These are phyloP conservation scores for Siniperca obscura DNA, from an alignment of 2,797 vertebrate genomes.

Conservation along the genomic window DNA sequence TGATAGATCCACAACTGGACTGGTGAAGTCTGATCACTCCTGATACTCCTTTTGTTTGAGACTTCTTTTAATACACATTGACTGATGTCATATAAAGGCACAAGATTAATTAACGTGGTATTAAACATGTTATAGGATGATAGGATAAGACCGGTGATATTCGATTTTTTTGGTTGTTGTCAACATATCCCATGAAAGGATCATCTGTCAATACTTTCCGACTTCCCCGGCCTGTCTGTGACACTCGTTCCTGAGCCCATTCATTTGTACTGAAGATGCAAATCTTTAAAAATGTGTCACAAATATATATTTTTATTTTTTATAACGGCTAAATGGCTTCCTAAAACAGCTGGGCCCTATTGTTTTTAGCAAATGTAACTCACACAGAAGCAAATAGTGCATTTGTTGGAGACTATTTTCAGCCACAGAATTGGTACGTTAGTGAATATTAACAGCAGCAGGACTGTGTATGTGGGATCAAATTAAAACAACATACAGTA, in stretches of 20 bases:
- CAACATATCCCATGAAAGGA: neutral
- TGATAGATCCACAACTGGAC: neutral
- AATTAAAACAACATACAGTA: neutral
- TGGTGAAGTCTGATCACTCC: neutral
- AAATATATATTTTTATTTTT: neutral
- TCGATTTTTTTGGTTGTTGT: neutral
- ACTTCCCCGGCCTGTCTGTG: neutral
- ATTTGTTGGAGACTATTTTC: slow-evolving; percentile 12
- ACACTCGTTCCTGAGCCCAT: neutral
- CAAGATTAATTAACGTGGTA: neutral
- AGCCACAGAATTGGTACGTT: neutral
- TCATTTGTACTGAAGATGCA: neutral
- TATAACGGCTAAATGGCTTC: neutral
- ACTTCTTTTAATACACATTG: neutral
- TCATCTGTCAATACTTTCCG: neutral
- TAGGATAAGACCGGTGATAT: neutral
- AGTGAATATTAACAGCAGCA: neutral
- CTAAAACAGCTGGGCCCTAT: neutral
- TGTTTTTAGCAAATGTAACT: neutral
- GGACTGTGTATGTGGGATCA: neutral
- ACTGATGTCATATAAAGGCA: slow-evolving; percentile 16
- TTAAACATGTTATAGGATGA: neutral
- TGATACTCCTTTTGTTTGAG: neutral
- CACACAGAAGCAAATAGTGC: neutral
- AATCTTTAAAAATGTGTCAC: neutral